Evolutionary conservation across 1,140 invertebrate genomes (phyloP), one percentile per base, ranked within the genome.

Genomic region (Lamellibrachia luymesi): DNA sequence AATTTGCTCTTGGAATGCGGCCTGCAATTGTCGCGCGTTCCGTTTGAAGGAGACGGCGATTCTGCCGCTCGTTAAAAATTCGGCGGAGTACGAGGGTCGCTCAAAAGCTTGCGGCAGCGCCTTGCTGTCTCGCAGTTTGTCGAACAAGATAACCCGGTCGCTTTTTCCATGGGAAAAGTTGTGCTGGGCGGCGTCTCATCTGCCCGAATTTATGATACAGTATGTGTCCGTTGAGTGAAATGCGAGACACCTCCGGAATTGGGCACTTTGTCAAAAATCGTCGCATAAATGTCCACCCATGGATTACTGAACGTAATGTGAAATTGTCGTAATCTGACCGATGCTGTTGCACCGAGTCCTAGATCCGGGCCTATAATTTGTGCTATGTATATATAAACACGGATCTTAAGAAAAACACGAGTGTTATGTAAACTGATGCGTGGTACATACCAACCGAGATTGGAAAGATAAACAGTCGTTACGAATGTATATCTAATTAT

Each of bases 81-180:
- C 13, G 64, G 2, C 64, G 64, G 13, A 80, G 64, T 17, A 10
- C 64, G 64, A 80, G 5, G 13, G 64, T 80, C 64, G 64, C 25
- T 80, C 17, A 22, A 22, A 80, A 80, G 17, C 64, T 38, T 38
- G 38, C 38, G 38, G 1, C 38, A 38, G 64, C 5, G 64, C 25
- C 64, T 80, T 80, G 64, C 25, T 22, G 64, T 80, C 64, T 80
- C 64, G 64, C 64, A 80, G 64, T 80, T 80, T 8, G 64, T 22
- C 64, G 64, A 80, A 80, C 64, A 80, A 80, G 64, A 80, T 80
- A 80, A 80, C 64, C 64, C 64, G 64, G 64, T 80, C 64, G 64
- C 64, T 80, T 80, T 80, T 22, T 80, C 64, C 17, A 80, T 80
- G 64, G 64, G 64, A 80, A 80, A 80, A 22, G 64, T 80, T 80